These are phyloP conservation scores for Rhagologus leucostigma DNA, from an alignment of 2,113 vertebrate species.

Conservation along the genomic window DNA sequence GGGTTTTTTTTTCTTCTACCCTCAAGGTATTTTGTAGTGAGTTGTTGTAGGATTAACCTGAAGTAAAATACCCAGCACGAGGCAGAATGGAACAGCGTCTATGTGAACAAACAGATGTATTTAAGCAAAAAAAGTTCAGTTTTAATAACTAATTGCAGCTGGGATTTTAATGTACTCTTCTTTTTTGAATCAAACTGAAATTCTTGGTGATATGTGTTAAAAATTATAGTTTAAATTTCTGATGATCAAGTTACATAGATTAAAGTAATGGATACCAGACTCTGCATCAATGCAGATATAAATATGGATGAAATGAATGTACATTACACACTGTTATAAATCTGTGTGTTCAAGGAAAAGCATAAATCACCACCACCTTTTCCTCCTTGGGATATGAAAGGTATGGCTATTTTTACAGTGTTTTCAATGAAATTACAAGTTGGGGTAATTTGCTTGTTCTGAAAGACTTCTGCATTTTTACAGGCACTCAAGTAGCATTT, in stretches of 20 bases:
- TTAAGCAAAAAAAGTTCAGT: conserved; percentile 32
- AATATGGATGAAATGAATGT: conserved; percentile 79
- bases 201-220: conserved; percentile 76
- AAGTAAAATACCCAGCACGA: background rate
- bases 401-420: conserved; percentile 31
- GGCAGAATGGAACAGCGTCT: background rate
- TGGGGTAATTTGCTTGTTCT: conserved; percentile 66
- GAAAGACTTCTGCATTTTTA: conserved; percentile 52
- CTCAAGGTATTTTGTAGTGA: conserved; percentile 27
- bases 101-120: conserved; percentile 33
- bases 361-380: conserved; percentile 74
- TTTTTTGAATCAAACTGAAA: conserved; percentile 70
- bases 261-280: conserved; percentile 80
- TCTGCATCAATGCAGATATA: conserved; percentile 73
- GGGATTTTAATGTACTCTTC: conserved; percentile 63
- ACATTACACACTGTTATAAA: conserved; percentile 75
- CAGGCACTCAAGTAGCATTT: conserved; percentile 30
- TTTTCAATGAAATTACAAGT: conserved; percentile 66
- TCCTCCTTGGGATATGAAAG: conserved; percentile 62
- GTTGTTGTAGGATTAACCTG: conserved; percentile 27
- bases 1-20: background rate
- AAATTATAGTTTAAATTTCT: conserved; percentile 76
- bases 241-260: conserved; percentile 80
- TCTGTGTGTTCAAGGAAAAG: conserved; percentile 73
- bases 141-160: conserved; percentile 71